phyloP scores from a whole-genome alignment of 1,140 invertebrate genomes.

The Sesamia nonagrioides region DNA sequence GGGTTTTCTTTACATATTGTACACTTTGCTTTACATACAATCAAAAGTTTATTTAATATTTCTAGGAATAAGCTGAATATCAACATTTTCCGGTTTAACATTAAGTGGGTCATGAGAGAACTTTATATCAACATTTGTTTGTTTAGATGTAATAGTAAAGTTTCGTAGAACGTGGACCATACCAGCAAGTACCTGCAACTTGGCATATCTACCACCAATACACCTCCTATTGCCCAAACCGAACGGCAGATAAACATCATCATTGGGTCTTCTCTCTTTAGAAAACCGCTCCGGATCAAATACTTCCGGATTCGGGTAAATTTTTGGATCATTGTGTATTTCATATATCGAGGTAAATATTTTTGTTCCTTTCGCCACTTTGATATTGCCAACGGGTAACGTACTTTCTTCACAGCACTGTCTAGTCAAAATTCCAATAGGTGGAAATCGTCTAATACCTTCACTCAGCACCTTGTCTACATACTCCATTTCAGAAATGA shows the following conservation, averaged over 20 bases:
- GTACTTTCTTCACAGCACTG: constrained; percentile 68
- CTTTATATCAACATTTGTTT: constrained; percentile 50
- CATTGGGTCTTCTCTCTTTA: constrained; percentile 45
- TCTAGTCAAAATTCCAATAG: constrained; percentile 62
- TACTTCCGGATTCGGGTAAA: constrained; percentile 7
- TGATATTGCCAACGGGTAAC: constrained; percentile 46
- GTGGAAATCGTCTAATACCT: constrained; percentile 81
- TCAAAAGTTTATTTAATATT: neutral
- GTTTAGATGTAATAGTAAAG: constrained; percentile 63
- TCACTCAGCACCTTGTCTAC: constrained; percentile 77
- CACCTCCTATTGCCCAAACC: constrained; percentile 89
- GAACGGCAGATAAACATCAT: constrained; percentile 88
- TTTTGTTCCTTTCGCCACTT: constrained; percentile 39
- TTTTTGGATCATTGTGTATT: constrained; percentile 45
- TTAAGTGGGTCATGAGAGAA: neutral
- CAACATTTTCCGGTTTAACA: constrained; percentile 58
- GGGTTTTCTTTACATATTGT: too few species aligned
- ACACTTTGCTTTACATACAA: neutral
- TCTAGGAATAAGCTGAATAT: constrained; percentile 54
- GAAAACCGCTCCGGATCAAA: constrained; percentile 82
- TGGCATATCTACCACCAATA: constrained; percentile 88
- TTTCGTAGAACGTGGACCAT: constrained; percentile 69
- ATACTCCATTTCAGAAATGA: constrained; percentile 68
- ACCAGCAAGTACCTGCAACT: constrained; percentile 79
- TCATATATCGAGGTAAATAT: constrained; percentile 43